phyloP scores from a whole-genome alignment of 2,888 invertebrate species.

The Alloplasta piceator region DNA sequence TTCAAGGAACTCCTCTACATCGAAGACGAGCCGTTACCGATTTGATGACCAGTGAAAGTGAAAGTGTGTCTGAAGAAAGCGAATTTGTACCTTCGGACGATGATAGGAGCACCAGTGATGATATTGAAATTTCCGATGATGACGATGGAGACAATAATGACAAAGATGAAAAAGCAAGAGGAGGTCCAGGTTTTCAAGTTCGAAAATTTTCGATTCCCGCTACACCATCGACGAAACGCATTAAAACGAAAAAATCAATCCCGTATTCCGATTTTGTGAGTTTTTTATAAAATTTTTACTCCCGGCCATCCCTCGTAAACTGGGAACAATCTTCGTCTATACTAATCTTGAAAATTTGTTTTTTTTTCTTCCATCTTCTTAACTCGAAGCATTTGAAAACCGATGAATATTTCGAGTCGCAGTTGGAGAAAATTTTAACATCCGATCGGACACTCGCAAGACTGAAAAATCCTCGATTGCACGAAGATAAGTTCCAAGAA shows the following conservation, averaged over 20 bases:
- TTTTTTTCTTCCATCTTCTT: neutral
- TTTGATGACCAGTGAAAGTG: conserved; percentile 72
- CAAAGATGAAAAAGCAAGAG: conserved; percentile 14
- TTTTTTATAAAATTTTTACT: conserved; percentile 36
- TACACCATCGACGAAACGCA: conserved; percentile 66
- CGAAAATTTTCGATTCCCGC: conserved; percentile 55
- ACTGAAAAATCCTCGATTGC: conserved; percentile 89
- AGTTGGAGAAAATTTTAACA: conserved; percentile 85
- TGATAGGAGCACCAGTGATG: conserved; percentile 70
- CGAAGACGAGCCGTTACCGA: conserved; percentile 13
- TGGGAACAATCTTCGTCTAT: conserved; percentile 49
- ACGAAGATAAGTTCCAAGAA: conserved; percentile 87
- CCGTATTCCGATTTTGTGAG: conserved; percentile 76
- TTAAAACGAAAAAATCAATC: conserved; percentile 64
- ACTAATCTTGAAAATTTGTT: conserved; percentile 21
- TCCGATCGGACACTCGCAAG: conserved; percentile 92
- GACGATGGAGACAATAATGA: conserved; percentile 52
- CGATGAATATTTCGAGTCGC: conserved; percentile 81
- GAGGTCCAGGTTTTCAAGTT: conserved; percentile 15
- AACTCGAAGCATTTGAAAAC: conserved; percentile 73
- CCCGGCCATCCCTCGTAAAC: neutral
- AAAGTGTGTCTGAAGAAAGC: conserved; percentile 74
- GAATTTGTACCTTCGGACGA: conserved; percentile 73
- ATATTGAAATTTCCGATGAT: conserved; percentile 69
- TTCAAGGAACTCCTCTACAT: conserved; percentile 2